phyloP scores from a whole-genome alignment of 2,113 vertebrate species.

The Chionomys nivalis region DNA sequence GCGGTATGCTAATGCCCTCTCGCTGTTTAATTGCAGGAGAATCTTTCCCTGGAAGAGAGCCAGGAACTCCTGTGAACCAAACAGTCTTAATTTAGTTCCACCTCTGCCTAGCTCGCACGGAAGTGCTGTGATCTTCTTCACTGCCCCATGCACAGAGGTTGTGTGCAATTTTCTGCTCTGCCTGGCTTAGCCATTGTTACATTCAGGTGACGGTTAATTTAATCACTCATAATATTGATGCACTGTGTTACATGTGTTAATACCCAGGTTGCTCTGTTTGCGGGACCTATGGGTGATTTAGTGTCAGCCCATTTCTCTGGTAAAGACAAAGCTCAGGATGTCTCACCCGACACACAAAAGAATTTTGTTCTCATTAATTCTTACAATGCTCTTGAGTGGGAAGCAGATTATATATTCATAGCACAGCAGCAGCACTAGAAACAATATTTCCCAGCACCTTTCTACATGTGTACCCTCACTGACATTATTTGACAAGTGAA shows the following conservation, averaged over 20 bases:
- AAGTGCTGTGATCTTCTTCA: slow-evolving; percentile 58
- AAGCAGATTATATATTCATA: not conserved
- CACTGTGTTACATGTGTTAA: slow-evolving; percentile 56
- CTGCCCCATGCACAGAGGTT: slow-evolving; percentile 4
- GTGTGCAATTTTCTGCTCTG: slow-evolving; percentile 70
- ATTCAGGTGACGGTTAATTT: slow-evolving; percentile 61
- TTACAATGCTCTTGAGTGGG: slow-evolving; percentile 30
- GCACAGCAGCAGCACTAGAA: not conserved
- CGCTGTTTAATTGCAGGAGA: slow-evolving; percentile 50
- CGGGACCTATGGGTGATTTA: slow-evolving; percentile 49
- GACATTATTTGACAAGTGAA: slow-evolving; percentile 41
- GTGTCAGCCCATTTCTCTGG: slow-evolving; percentile 49
- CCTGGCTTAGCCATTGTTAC: slow-evolving; percentile 58
- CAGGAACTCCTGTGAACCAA: slow-evolving; percentile 35
- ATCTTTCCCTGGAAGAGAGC: slow-evolving; percentile 51
- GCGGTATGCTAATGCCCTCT: not conserved
- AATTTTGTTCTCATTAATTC: slow-evolving; percentile 56
- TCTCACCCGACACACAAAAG: slow-evolving; percentile 8
- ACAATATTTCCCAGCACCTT: not conserved
- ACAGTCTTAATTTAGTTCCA: slow-evolving; percentile 51
- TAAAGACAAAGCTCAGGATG: not conserved
- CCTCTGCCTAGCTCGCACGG: slow-evolving; percentile 5
- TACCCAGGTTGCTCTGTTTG: slow-evolving; percentile 28
- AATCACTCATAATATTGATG: slow-evolving; percentile 56
- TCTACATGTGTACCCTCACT: not conserved